Evolutionary conservation across 1,140 invertebrate species (phyloP).

Genomic region (Drosophila erecta): DNA sequence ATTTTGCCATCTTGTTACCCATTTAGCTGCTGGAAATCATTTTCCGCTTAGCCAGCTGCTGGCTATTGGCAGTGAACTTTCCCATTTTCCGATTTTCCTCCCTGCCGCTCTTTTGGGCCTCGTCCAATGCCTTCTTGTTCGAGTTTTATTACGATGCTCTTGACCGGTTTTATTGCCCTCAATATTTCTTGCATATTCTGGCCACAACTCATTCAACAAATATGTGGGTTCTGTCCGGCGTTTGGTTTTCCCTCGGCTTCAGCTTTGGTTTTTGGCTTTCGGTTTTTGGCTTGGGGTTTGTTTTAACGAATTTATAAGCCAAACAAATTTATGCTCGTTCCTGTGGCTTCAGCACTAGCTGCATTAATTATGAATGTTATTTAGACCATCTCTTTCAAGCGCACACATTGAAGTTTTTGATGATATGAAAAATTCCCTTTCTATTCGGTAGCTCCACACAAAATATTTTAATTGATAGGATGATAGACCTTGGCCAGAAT

Average conservation of each 20-base stretch:
- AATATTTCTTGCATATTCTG: conserved; percentile 45
- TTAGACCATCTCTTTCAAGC: conserved; percentile 12
- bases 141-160: conserved; percentile 48
- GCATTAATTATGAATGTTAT: conserved; percentile 62
- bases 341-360: conserved; percentile 5
- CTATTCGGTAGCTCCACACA: neutral
- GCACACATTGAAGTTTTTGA: conserved; percentile 32
- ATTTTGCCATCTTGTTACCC: conserved; percentile 57
- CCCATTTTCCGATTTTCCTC: neutral
- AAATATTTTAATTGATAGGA: conserved; percentile 18
- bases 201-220: conserved; percentile 42
- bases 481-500: conserved; percentile 17
- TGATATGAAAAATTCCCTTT: conserved; percentile 2
- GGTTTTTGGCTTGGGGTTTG: conserved; percentile 38
- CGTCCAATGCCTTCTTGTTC: conserved; percentile 37
- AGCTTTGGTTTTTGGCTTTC: conserved; percentile 12
- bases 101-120: neutral
- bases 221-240: conserved; percentile 30
- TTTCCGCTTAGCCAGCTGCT: conserved; percentile 17
- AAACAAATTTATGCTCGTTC: conserved; percentile 47
- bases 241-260: conserved; percentile 47
- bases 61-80: conserved; percentile 24
- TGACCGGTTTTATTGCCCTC: conserved; percentile 49
- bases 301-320: conserved; percentile 66
- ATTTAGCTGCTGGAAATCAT: conserved; percentile 46